Evolutionary conservation across 2,888 invertebrate genomes (phyloP), one percentile per base, ranked within the genome.

Genomic region (Hirtodrosophila confusa): DNA sequence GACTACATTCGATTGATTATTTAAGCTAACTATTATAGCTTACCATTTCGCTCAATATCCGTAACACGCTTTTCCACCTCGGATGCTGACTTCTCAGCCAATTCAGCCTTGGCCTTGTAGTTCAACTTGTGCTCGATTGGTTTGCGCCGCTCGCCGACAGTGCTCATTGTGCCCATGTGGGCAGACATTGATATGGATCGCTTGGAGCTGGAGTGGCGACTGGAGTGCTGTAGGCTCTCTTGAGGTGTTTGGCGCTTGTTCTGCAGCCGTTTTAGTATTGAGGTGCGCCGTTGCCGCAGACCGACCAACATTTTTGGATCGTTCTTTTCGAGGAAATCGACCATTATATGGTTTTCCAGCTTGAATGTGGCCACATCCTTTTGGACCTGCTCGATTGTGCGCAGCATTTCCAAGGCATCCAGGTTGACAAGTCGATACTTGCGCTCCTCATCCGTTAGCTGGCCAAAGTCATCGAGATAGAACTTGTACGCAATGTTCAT

Each of bases 281-380:
- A 84, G 0, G 71, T 72, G 35, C 88, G 88, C 4, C 79, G 70
- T 40, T 88, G 76, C 3, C 88, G 78, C 23, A 91, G 43, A 0
- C 90, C 91, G 29, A 89, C 49, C 39, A 91, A 78, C 1, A 91
- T 56, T 66, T 89, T 90, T 3, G 90, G 89, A 75, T 90, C 90
- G 47, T 90, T 90, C 54, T 89, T 90, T 51, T 91, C 80, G 0
- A 91, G 66, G 58, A 90, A 91, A 62, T 90, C 90, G 0, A 75
- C 78, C 12, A 91, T 72, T 8, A 90, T 74, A 31, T 86, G 68
- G 56, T 90, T 91, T 80, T 91, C 91, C 6, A 91, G 75, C 50
- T 86, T 83, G 0, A 79, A 61, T 9, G 75, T 75, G 11, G 79
- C 80, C 37, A 89, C 49, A 55, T 90, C 88, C 24, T 69, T 82